Percentiles rank a stretch among this genome's conserved stretches.
Conservation (phyloP, 1,140 invertebrate genomes). For the Anthonomus grandis region DNA sequence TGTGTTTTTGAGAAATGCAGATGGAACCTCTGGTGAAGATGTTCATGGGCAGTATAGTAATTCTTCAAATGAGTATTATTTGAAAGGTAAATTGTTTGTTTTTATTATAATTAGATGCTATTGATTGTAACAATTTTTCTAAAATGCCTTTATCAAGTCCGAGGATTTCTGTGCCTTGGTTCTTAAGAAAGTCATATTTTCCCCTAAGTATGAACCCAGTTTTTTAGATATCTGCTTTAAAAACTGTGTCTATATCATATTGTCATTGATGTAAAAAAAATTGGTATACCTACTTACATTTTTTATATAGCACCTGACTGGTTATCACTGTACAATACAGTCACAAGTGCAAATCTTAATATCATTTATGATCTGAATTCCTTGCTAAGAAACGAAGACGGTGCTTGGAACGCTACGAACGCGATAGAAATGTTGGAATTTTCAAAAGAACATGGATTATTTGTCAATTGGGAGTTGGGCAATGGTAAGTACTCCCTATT, state of each 20-base stretch:
- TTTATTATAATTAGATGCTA: too few relatives aligned
- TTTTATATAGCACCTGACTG: constrained; percentile 49
- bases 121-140: too few relatives aligned
- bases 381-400: constrained; percentile 57
- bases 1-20: constrained; percentile 54
- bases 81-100: too few relatives aligned
- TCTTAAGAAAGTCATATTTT: too few relatives aligned
- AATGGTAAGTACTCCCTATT: constrained; percentile 56
- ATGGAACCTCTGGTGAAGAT: constrained; percentile 32
- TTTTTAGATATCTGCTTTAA: too few relatives aligned
- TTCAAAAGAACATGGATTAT: constrained; percentile 51
- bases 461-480: constrained; percentile 68
- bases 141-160: too few relatives aligned
- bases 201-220: too few relatives aligned
- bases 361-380: constrained; percentile 66
- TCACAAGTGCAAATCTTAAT: constrained; percentile 39
- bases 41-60: constrained; percentile 21
- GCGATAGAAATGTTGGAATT: constrained; percentile 61
- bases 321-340: constrained; percentile 61
- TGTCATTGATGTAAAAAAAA: neutral
- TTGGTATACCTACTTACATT: too few relatives aligned
- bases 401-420: constrained; percentile 63
- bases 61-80: too few relatives aligned
- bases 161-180: too few relatives aligned
- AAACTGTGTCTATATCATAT: too few relatives aligned